Base-by-base conservation (phyloP, 2,888 invertebrate species). In the Subacronicta megacephala region DNA sequence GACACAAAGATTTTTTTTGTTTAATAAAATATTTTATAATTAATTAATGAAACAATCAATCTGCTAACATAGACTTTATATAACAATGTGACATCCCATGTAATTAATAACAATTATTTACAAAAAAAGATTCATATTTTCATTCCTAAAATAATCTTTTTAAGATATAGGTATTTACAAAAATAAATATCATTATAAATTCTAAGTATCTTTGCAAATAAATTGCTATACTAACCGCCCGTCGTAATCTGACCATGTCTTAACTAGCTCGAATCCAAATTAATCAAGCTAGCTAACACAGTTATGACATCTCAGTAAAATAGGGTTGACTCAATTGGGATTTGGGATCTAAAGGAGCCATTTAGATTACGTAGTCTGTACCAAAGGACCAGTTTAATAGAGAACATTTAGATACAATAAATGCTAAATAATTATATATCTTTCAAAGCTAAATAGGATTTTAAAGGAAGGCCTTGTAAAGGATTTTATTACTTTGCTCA, bases 241-340 rank as follows among this genome's bases (percentile, higher is more conserved):
- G 50, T 51, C 36, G 36, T 33, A 16, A 47, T 26, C 64, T 51
- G 43, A 56, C 64, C 51, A 23, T 38, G 20, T 16, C 35, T 35
- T 51, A 31, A 47, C 7, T 17, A 1, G 15, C n/a, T 31, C 15
- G 13, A 70, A 40, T 64, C 56, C 51, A 56, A 70, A 70, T 55
- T 44, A 70, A 29, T 54, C 23, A 7, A n/a, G 46, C 23, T 26
- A 31, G 7, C 46, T 51, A 70, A 70, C 33, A 44, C 26, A 52
- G 51, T 70, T 65, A 63, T 44, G 50, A 51, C 64, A 36, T 51
- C 46, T 51, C 40, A 40, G 47, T 26, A 23, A 46, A 69, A 70
- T 55, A 63, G 56, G 71, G 71, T 56, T 70, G 51, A 23, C 36
- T 40, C 38, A 46, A 41, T 49, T 36, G 64, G 16, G 40, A 20